Conservation (phyloP, 2,797 vertebrate genomes). For the Schizothorax lantsangensis region DNA sequence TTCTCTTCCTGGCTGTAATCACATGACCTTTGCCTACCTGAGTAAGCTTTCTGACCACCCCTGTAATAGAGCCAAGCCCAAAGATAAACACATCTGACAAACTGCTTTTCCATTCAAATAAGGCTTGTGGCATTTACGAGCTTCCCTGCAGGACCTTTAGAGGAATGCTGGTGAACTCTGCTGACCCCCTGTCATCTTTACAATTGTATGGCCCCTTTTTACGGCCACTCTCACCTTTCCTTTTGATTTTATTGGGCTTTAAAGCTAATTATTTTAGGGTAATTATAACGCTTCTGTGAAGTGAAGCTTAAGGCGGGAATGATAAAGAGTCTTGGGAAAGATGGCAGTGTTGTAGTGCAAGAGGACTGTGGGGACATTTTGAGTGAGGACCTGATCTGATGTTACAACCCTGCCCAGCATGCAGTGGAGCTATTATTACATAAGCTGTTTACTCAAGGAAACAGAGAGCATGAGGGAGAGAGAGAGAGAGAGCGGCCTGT, state of each 20-base stretch:
- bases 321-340: background rate
- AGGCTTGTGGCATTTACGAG: conserved; percentile 11
- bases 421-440: conserved; percentile 26
- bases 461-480: background rate
- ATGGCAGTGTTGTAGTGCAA: background rate
- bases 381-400: background rate
- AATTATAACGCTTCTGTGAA: background rate
- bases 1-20: conserved; percentile 36
- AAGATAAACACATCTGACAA: conserved; percentile 9
- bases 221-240: background rate
- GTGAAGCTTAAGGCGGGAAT: background rate
- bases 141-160: background rate
- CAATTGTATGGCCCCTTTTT: background rate
- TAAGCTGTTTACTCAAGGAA: conserved; percentile 49
- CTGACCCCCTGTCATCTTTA: conserved; percentile 16
- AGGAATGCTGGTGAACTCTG: conserved; percentile 18
- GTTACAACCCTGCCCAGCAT: background rate
- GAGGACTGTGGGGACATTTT: background rate
- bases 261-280: background rate
- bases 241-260: conserved; percentile 19
- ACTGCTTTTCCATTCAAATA: conserved; percentile 1
- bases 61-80: conserved; percentile 12
- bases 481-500: background rate
- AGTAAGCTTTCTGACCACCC: conserved; percentile 9
- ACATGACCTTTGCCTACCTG: conserved; percentile 39